Base-by-base conservation (phyloP, 2,113 vertebrate species). In the Acinonyx jubatus region DNA sequence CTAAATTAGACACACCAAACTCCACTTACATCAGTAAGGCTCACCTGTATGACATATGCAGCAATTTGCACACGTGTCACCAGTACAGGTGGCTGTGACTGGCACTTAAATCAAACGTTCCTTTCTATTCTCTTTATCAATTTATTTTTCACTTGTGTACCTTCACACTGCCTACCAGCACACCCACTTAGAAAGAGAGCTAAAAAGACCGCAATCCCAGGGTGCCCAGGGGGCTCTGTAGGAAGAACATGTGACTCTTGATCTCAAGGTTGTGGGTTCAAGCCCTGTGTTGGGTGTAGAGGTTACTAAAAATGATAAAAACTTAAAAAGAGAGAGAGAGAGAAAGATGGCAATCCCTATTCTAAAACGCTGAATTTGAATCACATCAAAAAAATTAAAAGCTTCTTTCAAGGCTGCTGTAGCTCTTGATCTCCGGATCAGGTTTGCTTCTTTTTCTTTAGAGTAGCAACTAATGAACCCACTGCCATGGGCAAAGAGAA, bases 401-500 rank as follows among this genome's bases (percentile, higher is more conserved):
- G 73, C 45, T 25, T 45, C 38, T 76, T 41, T 45, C 41, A 48
- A 7, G 48, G 73, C 13, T 76, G 25, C 14, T 29, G 38, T 38
- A 18, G 74, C 74, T 48, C 41, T 48, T 76, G 74, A 76, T 48
- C 41, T 48, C 27, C 16, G 14, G 45, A 76, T 48, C 41, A 9
- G 48, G 41, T 76, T 48, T 48, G 74, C 74, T 76, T 15, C 27
- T 48, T 29, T 16, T 78, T 48, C 74, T 76, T 48, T 29, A 78
- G 74, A n/a, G 55, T 27, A 45, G 14, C 69, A 13, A 76, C 38
- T 38, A 55, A 19, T 8, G 27, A 25, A 95, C 97, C 10, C 23
- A 48, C 0, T 0, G 7, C 57, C 5, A 86, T 76, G 95, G 80
- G 95, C 45, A 97, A 98, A 68, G 96, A 98, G 66, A 98, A 97